Evolutionary conservation across 2,888 invertebrate genomes (phyloP), one percentile per base, ranked within the genome.

Genomic region (Orthonychiurus folsomi): DNA sequence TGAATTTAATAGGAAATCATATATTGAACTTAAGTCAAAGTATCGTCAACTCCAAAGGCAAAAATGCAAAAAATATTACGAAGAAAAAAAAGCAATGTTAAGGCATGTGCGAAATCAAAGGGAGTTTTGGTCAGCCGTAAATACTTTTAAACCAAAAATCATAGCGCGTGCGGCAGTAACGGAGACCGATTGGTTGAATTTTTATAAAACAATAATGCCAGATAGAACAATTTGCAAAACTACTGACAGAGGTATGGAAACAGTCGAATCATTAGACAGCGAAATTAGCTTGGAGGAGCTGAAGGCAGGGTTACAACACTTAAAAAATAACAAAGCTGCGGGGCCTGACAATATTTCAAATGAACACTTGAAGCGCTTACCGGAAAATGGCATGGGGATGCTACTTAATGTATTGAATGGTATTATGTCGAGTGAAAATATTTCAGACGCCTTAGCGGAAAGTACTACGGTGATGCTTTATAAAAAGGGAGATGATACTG

Each of bases 381-480:
- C 37, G 37, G 37, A 37, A 5, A 15, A 37, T 9, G 37, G 37
- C 5, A 37, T 37, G 15, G 15, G 9, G 37, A 9, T 9, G 9
- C 15, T 37, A 37, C 5, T 9, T 5, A 15, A 37, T 37, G 15
- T 37, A 15, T 37, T 37, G 9, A 37, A 37, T 37, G 9, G 37
- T 9, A 37, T 37, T 37, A 5, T 37, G 9, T 5, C 5, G 9
- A 37, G 9, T 37, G 37, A 37, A 37, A 5, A 9, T 9, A 15
- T 15, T 15, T 52, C 59, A 3, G 2, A 0, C 26, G 27, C 25
- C 1, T 50, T 50, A 27, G 24, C 50, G 1, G 52, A 25, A 20
- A 26, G 18, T 20, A 52, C 50, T n/a, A 59, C 59, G 15, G 59
- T 50, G 1, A 59, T 59, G 59, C 25, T 59, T 5, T 27, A 20